Evolutionary conservation across 2,888 invertebrate species (phyloP), one percentile per base, ranked within the genome.

Genomic region (Tortricodes alternella): DNA sequence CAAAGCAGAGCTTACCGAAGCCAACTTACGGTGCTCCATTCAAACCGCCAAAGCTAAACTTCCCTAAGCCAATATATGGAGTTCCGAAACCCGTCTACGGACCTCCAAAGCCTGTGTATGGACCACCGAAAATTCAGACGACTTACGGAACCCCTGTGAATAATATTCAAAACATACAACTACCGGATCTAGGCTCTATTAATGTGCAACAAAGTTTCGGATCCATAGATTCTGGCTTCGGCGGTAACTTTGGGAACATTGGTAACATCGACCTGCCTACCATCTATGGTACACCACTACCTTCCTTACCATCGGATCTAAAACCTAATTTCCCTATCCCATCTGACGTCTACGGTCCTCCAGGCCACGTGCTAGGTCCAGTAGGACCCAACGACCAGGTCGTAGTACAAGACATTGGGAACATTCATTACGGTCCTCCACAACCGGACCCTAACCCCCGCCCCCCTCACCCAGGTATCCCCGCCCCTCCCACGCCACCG

Each of bases 401-500:
- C 0, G 77, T 89, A 0, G 71, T 87, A 0, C 82, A 86, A 21
- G 88, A 87, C 8, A 66, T 79, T 2, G 78, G 77, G 0, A 78
- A 72, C 29, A 68, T 80, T 0, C 88, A 92, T 59, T 93, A 93
- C 61, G 93, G 93, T 2, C 93, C 93, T 2, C 92, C 92, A 0
- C 91, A 92, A 35, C 93, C 93, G 0, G 92, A 92, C 59, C 87
- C 92, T 0, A 83, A 92, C 56, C 93, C 93, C 15, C 86, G 88
- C 7, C 93, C 93, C 0, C 94, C 94, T 1, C 93, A 93, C 63
- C 94, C 94, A 1, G 94, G 95, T 19, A 93, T 93, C 1, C 94
- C 94, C 34, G 95, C 94, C 0, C 95, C 95, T 0, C 95, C 95
- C 0, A 95, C 95, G 1, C 95, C 94, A 4, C 93, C 95, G 3